Percentiles rank a stretch among this genome's conserved stretches.
phyloP scores from a whole-genome alignment of 2,888 invertebrate species.

The Latheticus oryzae region DNA sequence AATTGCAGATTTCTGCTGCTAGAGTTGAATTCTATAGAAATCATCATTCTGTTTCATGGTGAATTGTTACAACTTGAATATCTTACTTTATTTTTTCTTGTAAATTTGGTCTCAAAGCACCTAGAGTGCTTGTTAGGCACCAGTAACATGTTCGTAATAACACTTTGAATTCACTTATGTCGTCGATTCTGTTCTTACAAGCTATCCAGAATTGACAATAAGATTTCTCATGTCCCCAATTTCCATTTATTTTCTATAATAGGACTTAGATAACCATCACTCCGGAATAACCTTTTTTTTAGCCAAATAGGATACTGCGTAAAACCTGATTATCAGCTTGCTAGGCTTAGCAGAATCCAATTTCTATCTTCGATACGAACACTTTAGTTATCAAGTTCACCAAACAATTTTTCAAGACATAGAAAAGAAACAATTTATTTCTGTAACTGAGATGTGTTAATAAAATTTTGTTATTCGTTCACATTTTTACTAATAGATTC shows the following conservation, averaged over 20 bases:
- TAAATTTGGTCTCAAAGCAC: too few species aligned
- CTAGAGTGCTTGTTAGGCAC: conserved; percentile 5
- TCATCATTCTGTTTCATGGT: too few species aligned
- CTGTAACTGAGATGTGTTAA: too few species aligned
- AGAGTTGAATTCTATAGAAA: too few species aligned
- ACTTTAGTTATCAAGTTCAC: conserved; percentile 4
- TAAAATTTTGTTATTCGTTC: too few species aligned
- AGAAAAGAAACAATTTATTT: conserved; percentile 14
- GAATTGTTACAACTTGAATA: too few species aligned
- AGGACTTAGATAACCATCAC: conserved; percentile 17
- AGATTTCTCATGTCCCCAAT: conserved; percentile 12
- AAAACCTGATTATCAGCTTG: conserved; percentile 8
- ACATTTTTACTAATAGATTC: too few species aligned
- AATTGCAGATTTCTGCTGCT: too few species aligned
- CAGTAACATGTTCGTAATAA: conserved; percentile 4
- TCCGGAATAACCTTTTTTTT: conserved; percentile 22
- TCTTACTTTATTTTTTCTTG: too few species aligned
- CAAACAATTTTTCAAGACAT: conserved; percentile 17
- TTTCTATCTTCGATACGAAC: conserved; percentile 8
- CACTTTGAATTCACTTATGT: conserved; percentile 3
- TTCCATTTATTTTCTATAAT: conserved; percentile 19
- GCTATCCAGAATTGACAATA: conserved; percentile 1
- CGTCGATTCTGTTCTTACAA: neutral
- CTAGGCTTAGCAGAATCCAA: conserved; percentile 17
- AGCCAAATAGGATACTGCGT: conserved; percentile 16